Percentiles rank a stretch among this genome's conserved stretches.
These are phyloP conservation scores for Sminthurides bifidus DNA, from an alignment of 1,140 invertebrate species.

Conservation along the genomic window DNA sequence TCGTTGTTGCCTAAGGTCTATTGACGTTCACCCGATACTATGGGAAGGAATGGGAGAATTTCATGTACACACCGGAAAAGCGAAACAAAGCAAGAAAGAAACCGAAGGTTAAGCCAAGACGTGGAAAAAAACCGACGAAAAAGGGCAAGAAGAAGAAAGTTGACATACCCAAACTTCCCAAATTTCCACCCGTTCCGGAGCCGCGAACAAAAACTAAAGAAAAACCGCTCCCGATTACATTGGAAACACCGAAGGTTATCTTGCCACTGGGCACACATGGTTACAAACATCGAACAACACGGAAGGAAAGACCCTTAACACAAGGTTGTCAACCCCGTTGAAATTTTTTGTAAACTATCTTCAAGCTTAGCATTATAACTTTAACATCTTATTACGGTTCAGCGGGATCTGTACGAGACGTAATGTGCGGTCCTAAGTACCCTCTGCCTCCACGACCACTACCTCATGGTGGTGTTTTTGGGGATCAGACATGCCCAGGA, in stretches of 20 bases:
- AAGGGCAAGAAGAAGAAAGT: conserved; percentile 15
- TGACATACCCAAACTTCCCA: conserved; percentile 14
- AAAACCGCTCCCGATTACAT: neutral
- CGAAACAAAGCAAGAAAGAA: conserved; percentile 7
- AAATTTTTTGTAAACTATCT: neutral
- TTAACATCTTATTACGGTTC: neutral
- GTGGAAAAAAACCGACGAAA: conserved; percentile 2
- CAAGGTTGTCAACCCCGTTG: neutral
- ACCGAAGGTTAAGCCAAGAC: conserved; percentile 8
- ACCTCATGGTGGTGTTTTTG: conserved; percentile 28
- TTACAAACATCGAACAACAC: conserved; percentile 3
- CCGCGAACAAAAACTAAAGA: neutral
- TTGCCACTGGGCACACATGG: conserved; percentile 2
- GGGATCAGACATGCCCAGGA: conserved; percentile 15
- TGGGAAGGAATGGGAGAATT: conserved; percentile 24
- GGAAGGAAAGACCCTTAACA: neutral
- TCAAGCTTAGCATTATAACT: neutral
- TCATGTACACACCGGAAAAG: conserved; percentile 23
- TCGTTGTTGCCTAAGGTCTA: conserved; percentile 12
- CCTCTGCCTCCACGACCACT: conserved; percentile 27
- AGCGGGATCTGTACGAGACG: conserved; percentile 25
- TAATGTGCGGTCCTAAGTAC: conserved; percentile 20
- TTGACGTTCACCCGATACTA: conserved; percentile 28
- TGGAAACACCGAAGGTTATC: neutral
- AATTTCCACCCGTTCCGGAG: conserved; percentile 10